A percentile compares a stretch with the other conserved stretches of the same genome.
Conservation (phyloP, 2,797 vertebrate genomes). For the Spatula clypeata region DNA sequence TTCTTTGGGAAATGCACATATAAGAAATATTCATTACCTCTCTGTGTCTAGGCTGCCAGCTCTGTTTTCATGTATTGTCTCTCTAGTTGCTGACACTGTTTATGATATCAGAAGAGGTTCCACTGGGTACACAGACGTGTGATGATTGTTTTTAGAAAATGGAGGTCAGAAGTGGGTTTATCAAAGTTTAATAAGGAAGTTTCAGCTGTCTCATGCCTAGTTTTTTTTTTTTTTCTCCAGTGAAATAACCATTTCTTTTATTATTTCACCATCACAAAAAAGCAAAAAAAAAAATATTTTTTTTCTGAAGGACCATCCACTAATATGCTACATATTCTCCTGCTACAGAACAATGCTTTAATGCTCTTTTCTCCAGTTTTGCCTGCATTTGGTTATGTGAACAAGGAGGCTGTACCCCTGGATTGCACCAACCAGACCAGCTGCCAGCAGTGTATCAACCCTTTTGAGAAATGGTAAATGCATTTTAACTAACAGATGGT, state of each 20-base stretch:
- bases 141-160: neutral
- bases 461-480: constrained; percentile 68
- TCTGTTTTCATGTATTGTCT: neutral
- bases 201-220: neutral
- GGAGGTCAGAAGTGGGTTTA: neutral
- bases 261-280: constrained; percentile 17
- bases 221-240: neutral
- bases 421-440: constrained; percentile 3
- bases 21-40: neutral
- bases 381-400: neutral
- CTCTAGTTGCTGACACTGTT: neutral
- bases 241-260: constrained; percentile 35
- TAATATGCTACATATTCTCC: neutral
- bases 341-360: neutral
- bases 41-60: neutral
- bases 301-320: neutral
- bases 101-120: neutral
- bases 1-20: constrained; percentile 19
- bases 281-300: neutral
- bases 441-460: constrained; percentile 55
- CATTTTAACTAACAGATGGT: constrained; percentile 67
- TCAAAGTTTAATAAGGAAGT: neutral
- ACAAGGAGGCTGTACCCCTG: neutral
- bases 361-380: neutral
- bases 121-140: neutral